Base-by-base conservation (phyloP, 2,113 vertebrate genomes). In the Menidia beryllina region DNA sequence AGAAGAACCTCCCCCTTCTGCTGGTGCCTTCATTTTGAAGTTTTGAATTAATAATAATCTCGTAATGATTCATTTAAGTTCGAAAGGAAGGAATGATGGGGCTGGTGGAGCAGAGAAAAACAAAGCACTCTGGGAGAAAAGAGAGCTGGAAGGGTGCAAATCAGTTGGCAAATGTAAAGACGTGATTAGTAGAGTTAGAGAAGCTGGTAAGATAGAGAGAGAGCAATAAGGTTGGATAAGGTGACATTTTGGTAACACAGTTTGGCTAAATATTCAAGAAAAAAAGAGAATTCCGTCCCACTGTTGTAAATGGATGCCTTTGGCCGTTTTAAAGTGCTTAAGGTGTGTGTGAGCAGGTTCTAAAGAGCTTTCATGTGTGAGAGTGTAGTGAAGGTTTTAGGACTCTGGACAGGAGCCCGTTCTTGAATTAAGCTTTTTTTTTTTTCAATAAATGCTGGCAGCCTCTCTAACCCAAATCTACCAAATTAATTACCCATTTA, bases 401-500 rank as follows among this genome's bases (percentile, higher is more conserved):
- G 68, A 78, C n/a, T 38, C 36, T 54, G 52, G 64, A 71, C 56
- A 77, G 49, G 39, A 53, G 57, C 38, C 50, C 39, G 23, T 66
- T 64, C 7, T 27, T 58, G 21, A 65, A 51, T 66, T 23, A 41
- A 21, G 69, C 51, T 60, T 38, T 73, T 77, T 60, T 56, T 36
- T 77, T 60, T 56, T 36, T 65, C 52, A 66, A 7, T 14, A 45
- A 62, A 69, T 52, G 77, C 82, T 64, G 50, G 63, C 54, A 83
- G 84, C 80, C 75, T 56, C 45, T 61, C 52, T 45, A 20, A 69
- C 77, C 56, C 48, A 55, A 36, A 83, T 81, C 69, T 63, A 84
- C 73, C 24, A 69, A 79, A 72, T 81, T 83, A 88, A 84, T 85
- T 77, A 79, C 45, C 74, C 72, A 58, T 78, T 82, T 82, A 58